A percentile compares a stretch with the other conserved stretches of the same genome.
Conservation (phyloP, 2,797 vertebrate genomes). For the Denticeps clupeoides region DNA sequence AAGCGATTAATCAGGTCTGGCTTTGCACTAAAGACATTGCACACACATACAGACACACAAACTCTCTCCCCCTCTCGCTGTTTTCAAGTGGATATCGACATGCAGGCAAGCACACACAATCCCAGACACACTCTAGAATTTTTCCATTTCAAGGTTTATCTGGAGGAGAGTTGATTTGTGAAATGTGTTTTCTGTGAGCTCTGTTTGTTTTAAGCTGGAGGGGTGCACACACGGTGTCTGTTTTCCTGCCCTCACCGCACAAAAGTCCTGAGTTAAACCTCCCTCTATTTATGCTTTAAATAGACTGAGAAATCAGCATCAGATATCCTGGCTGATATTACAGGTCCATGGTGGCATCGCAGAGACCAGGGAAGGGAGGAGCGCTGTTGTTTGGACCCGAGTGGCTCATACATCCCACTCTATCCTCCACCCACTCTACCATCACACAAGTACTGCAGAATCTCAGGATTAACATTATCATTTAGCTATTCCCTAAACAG, state of each 20-base stretch:
- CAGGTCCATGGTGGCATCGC: neutral
- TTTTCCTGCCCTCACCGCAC: neutral
- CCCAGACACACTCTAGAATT: neutral
- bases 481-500: slow-evolving; percentile 24
- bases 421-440: neutral
- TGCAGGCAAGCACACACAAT: neutral
- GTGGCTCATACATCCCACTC: neutral
- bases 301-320: neutral
- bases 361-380: neutral
- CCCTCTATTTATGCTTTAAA: neutral
- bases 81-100: no score
- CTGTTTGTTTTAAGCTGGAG: no score
- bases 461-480: no score
- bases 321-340: neutral
- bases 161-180: no score
- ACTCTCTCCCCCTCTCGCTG: neutral
- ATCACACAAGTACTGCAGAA: no score
- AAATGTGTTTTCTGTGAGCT: no score
- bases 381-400: neutral
- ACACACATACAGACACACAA: slow-evolving; percentile 2
- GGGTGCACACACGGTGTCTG: neutral
- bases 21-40: slow-evolving; percentile 33
- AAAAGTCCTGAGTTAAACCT: neutral
- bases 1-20: slow-evolving; percentile 58
- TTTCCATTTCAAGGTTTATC: no score